Evolutionary conservation across 2,113 vertebrate species (phyloP), one percentile per base, ranked within the genome.

Genomic region (Pan troglodytes): DNA sequence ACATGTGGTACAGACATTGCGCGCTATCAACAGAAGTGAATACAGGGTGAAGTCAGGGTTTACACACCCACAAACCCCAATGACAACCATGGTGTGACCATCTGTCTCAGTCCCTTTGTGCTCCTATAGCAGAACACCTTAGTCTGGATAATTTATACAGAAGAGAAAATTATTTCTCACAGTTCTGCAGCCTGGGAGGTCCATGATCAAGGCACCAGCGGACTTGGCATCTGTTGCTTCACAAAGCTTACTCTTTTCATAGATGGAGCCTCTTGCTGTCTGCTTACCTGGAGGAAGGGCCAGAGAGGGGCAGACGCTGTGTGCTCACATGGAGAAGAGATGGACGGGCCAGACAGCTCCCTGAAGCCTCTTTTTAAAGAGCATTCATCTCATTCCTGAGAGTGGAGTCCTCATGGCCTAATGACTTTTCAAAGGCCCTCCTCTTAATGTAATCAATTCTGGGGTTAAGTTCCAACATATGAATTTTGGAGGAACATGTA

Each of bases 11-110:
- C 10, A 68, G 6, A 35, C 17, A 5, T 23, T 2, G 17, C 4
- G 5, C 1, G 5, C 17, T 12, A 6, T 12, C 13, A 3, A 1
- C 1, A 18, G 45, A 11, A 18, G 55, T 16, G 43, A 88, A 48
- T 32, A 8, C 9, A 32, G 14, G 45, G 35, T 25, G 3, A 16
- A 13, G n/a, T 10, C 0, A 1, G 50, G 43, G 23, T 43, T 45
- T 27, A 23, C 4, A 17, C 3, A 11, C 1, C 23, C 12, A 13
- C 11, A 3, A 38, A 5, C 61, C 70, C 11, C 25, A 0, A 0
- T 1, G 43, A 17, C 11, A 40, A 5, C 30, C 8, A 7, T 1
- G 0, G 22, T 2, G 18, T 43, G 64, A 11, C 38, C 32, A 1
- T 40, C 14, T 27, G n/a, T 61, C 32, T 68, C 27, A 61, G 35